These are phyloP conservation scores for Cotesia congregata DNA, from an alignment of 2,888 invertebrate species.

Conservation along the genomic window DNA sequence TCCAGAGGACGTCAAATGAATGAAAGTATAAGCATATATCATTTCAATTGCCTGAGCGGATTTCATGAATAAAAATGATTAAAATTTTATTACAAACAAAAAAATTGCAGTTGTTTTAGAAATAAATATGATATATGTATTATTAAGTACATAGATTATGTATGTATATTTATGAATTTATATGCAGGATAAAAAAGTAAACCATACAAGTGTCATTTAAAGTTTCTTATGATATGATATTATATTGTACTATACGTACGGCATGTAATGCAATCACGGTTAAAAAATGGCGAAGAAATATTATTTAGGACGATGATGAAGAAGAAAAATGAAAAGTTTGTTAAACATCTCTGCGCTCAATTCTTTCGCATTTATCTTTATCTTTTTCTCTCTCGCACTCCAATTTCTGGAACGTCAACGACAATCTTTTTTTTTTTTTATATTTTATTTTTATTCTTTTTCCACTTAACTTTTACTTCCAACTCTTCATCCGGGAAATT, in stretches of 20 bases:
- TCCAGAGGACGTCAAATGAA: too few species aligned
- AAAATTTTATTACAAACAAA: too few species aligned
- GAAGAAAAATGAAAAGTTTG: neutral
- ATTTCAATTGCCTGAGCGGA: too few species aligned
- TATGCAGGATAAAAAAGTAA: neutral
- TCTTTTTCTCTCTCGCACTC: conserved; percentile 17
- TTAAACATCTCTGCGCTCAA: conserved; percentile 2
- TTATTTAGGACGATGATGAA: conserved; percentile 3
- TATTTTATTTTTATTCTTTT: conserved; percentile 28
- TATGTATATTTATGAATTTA: neutral
- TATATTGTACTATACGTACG: neutral
- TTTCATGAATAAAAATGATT: too few species aligned
- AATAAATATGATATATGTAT: too few species aligned
- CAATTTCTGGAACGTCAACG: conserved; percentile 14
- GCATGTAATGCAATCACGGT: neutral
- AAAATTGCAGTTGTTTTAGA: too few species aligned
- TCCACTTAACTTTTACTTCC: conserved; percentile 10
- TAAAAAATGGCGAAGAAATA: neutral
- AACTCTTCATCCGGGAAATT: conserved; percentile 30
- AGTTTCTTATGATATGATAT: neutral
- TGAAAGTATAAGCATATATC: too few species aligned
- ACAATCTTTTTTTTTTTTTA: conserved; percentile 9
- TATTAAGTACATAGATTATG: too few species aligned
- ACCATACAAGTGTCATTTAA: neutral
- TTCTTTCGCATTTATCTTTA: conserved; percentile 18